Evolutionary conservation across 2,113 vertebrate species (phyloP), one percentile per base, ranked within the genome.

Genomic region (Triplophysa dalaica): DNA sequence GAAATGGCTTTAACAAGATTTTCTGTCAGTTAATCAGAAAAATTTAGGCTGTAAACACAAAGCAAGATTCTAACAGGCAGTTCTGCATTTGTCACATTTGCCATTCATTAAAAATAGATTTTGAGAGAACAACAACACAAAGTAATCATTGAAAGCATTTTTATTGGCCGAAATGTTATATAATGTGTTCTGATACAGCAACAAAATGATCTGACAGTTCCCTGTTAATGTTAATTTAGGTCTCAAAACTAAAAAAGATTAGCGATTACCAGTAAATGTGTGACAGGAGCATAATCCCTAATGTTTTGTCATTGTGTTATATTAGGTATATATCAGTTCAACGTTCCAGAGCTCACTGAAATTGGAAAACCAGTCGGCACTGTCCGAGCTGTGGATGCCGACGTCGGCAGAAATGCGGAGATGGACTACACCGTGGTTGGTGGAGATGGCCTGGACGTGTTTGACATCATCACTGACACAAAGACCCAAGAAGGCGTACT

Each of bases 401-500:
- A 99, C 0, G 82, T 95, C 14, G 95, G 94, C 79, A 89, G 87
- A 87, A 99, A 98, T 1, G 95, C 95, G 0, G 95, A 95, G 81
- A 95, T 97, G 83, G 89, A 92, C 64, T 99, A 95, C 88, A 94
- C 90, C 73, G 92, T 99, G 75, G 92, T 92, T 41, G 94, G 95
- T 0, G 95, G 96, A 26, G 96, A 99, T 0, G 95, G 95, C 45
- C 90, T 93, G 76, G 95, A 96, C 82, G 87, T 94, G 92, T 98
- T 98, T 81, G 89, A 94, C 12, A 93, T 99, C 81, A 87, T 87
- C 83, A 96, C 95, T 0, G 94, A 99, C 89, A 92, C 91, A 86
- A 89, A 92, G 52, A 97, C 95, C 1, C 97, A 99, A 84, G 95
- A 98, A 86, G 97, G 96, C 60, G 87, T 97, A 74, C 89, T 99